Evolutionary conservation across 2,888 invertebrate genomes (phyloP), one percentile per base, ranked within the genome.

Genomic region (Cerastis rubricosa): DNA sequence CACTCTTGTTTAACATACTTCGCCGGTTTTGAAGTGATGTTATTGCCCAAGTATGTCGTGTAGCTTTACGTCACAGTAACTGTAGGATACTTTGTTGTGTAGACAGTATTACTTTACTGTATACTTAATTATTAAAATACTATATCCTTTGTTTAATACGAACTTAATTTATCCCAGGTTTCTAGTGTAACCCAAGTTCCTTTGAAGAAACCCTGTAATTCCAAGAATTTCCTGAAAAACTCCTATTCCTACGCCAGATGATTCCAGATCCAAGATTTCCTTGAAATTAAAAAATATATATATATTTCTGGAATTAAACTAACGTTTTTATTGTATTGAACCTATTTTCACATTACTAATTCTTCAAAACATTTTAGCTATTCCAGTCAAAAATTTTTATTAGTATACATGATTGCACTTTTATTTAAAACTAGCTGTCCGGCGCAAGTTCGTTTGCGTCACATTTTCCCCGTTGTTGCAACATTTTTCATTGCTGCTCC

Each of bases 21-120:
- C 51, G 84, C 84, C 85, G 86, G 86, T 65, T 73, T 76, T 22
- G 1, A 8, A 69, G 51, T 47, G 73, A 70, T 84, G 35, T 74
- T 79, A 61, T 74, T 76, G 64, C 66, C 75, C 79, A 78, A 74
- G 57, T 80, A 49, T 75, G 76, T 69, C 47, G 12, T 65, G 12
- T 69, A 77, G 0, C 45, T 1, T 67, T 49, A 5, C 40, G 75
- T 77, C 71, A 81, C 19, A 61, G 67, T 51, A 40, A 4, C 7
- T 54, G 8, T 29, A 70, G 9, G 5, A 29, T 29, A 22, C 45
- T 43, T 51, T 54, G 14, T 57, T 71, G 12, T 61, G 35, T 69
- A 43, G 17, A 19, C 47, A 29, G 22, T 61, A 35, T 49, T 57
- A 14, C 1, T 51, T 29, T 61, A 1, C 43, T 35, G 7, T 67